Evolutionary conservation across 2,888 invertebrate genomes (phyloP).

Genomic region (Drosophila vallismaia): DNA sequence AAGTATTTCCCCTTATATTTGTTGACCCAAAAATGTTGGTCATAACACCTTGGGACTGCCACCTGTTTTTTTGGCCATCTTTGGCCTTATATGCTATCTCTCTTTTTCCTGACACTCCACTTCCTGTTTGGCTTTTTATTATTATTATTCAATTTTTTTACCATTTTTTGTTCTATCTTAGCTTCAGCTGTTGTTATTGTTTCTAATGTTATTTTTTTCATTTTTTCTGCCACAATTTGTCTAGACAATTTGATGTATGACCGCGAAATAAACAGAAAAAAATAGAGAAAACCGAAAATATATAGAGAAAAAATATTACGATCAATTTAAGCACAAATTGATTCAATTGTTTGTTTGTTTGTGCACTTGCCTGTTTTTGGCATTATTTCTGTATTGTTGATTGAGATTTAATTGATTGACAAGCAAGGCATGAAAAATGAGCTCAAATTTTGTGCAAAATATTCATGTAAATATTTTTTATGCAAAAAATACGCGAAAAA

Average conservation of each 20-base stretch:
- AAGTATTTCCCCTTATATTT: background rate
- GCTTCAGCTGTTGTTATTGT: constrained; percentile 26
- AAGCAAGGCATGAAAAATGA: constrained; percentile 15
- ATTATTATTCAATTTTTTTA: background rate
- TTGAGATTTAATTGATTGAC: constrained; percentile 27
- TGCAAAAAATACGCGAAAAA: too few relatives aligned
- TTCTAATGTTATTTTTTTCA: constrained; percentile 26
- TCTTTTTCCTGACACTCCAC: constrained; percentile 25
- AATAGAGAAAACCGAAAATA: background rate
- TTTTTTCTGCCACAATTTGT: constrained; percentile 52
- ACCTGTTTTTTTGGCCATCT: constrained; percentile 1
- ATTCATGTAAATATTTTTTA: constrained; percentile 26
- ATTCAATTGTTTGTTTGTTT: constrained; percentile 21
- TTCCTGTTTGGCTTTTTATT: constrained; percentile 30
- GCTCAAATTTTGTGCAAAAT: constrained; percentile 8
- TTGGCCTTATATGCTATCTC: constrained; percentile 22
- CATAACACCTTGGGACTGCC: too few relatives aligned
- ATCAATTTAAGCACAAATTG: constrained; percentile 6
- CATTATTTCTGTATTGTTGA: constrained; percentile 26
- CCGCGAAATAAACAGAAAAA: constrained; percentile 29
- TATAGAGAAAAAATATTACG: background rate
- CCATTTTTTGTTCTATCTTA: constrained; percentile 3
- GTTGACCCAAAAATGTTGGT: background rate
- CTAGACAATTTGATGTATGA: constrained; percentile 70
- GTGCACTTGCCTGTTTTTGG: constrained; percentile 42